phyloP scores from a whole-genome alignment of 1,140 invertebrate species.

The Agrilus planipennis region DNA sequence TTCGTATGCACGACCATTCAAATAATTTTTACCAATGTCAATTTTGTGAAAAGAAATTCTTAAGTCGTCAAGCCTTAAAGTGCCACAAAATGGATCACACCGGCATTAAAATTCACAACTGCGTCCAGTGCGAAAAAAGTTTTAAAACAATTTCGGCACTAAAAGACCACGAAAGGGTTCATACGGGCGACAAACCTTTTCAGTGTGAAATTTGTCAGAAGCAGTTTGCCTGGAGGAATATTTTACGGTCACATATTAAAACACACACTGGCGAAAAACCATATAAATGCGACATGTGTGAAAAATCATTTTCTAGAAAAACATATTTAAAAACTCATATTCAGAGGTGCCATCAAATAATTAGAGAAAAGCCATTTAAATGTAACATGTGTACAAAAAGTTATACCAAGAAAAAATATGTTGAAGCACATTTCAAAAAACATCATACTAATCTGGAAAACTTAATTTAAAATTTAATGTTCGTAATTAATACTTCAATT shows the following conservation, averaged over 20 bases:
- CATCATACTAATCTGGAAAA: too few species aligned
- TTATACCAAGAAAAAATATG: too few species aligned
- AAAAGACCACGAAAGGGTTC: constrained; percentile 4
- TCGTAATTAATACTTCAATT: too few species aligned
- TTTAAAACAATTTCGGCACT: not conserved
- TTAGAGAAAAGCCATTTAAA: constrained; percentile 6
- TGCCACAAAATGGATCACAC: constrained; percentile 2
- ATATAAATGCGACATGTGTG: constrained; percentile 8
- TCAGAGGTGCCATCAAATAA: constrained; percentile 4
- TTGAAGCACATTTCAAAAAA: constrained; percentile 11
- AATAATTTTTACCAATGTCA: constrained; percentile 3
- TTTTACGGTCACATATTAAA: constrained; percentile 1
- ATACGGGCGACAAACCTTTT: constrained; percentile 2
- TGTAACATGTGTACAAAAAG: constrained; percentile 6
- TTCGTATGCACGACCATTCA: too few species aligned
- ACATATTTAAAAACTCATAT: constrained; percentile 36
- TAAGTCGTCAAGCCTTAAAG: not conserved
- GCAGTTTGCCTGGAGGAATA: constrained; percentile 4
- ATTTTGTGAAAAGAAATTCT: constrained; percentile 5
- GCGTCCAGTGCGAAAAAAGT: constrained; percentile 1
- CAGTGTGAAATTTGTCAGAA: constrained; percentile 4
- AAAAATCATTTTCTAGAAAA: constrained; percentile 30
- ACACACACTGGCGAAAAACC: constrained; percentile 12
- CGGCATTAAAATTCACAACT: constrained; percentile 3
- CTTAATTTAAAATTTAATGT: too few species aligned